phyloP scores from a whole-genome alignment of 2,797 vertebrate species.

The Poeciliopsis paucimaculata region DNA sequence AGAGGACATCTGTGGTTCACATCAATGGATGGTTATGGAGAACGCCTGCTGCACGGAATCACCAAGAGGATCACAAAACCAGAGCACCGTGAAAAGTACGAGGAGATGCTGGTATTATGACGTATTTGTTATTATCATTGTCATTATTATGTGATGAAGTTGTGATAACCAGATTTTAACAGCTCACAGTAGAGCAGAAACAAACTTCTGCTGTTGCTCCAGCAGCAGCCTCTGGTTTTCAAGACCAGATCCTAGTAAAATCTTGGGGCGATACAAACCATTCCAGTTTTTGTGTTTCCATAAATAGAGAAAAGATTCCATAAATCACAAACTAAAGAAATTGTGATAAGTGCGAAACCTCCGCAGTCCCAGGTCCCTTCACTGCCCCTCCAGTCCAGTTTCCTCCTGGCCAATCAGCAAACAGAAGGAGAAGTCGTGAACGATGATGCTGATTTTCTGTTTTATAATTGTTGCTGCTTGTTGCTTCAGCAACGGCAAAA shows the following conservation, averaged over 20 bases:
- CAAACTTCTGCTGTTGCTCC: not conserved
- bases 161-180: not conserved
- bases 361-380: not conserved
- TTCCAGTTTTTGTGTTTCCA: not conserved
- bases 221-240: not conserved
- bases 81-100: too few species aligned
- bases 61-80: constrained; percentile 3
- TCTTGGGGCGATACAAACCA: not conserved
- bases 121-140: not conserved
- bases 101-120: not conserved
- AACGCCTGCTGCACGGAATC: constrained; percentile 6
- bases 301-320: not conserved
- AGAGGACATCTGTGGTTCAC: constrained; percentile 33
- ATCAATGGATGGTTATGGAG: constrained; percentile 20
- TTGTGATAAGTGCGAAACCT: not conserved
- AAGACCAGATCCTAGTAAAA: not conserved
- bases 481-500: too few species aligned
- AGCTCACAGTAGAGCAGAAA: not conserved
- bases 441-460: too few species aligned
- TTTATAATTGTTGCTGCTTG: too few species aligned
- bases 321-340: not conserved
- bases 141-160: not conserved
- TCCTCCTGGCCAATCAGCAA: too few species aligned
- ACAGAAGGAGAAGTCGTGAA: too few species aligned
- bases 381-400: too few species aligned